Percentiles rank a stretch among this genome's conserved stretches.
phyloP scores from a whole-genome alignment of 1,140 invertebrate genomes.

The Pseudomyrmex pallidus region DNA sequence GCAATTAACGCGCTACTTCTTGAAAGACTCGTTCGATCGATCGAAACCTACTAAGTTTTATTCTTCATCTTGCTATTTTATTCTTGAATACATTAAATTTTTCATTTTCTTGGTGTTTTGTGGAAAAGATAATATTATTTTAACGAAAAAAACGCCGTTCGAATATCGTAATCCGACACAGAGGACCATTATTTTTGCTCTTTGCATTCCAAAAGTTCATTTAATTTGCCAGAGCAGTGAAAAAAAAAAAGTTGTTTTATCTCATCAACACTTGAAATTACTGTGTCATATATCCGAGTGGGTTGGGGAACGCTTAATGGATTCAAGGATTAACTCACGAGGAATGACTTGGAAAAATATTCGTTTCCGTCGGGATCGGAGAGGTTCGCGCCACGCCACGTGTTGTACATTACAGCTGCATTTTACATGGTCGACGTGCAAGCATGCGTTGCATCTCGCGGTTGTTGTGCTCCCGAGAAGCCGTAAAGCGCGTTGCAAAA shows the following conservation, averaged over 20 bases:
- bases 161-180: too few relatives aligned
- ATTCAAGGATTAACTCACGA: constrained; percentile 23
- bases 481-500: constrained; percentile 37
- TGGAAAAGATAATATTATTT: too few relatives aligned
- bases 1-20: constrained; percentile 27
- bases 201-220: neutral
- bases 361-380: constrained; percentile 42
- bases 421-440: constrained; percentile 67
- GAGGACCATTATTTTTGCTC: neutral
- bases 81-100: too few relatives aligned
- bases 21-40: neutral
- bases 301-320: constrained; percentile 6
- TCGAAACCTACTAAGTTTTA: too few relatives aligned
- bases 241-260: neutral
- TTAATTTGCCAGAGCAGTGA: too few relatives aligned
- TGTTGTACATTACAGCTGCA: constrained; percentile 66
- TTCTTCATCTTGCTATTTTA: too few relatives aligned
- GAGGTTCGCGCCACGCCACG: constrained; percentile 65
- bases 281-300: neutral
- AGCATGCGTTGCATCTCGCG: constrained; percentile 53
- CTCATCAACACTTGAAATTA: constrained; percentile 7
- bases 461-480: constrained; percentile 4
- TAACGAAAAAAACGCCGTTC: too few relatives aligned
- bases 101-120: too few relatives aligned
- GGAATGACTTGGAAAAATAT: constrained; percentile 39